Base-by-base conservation (phyloP, 2,888 invertebrate genomes). In the Stenodera caucasica region DNA sequence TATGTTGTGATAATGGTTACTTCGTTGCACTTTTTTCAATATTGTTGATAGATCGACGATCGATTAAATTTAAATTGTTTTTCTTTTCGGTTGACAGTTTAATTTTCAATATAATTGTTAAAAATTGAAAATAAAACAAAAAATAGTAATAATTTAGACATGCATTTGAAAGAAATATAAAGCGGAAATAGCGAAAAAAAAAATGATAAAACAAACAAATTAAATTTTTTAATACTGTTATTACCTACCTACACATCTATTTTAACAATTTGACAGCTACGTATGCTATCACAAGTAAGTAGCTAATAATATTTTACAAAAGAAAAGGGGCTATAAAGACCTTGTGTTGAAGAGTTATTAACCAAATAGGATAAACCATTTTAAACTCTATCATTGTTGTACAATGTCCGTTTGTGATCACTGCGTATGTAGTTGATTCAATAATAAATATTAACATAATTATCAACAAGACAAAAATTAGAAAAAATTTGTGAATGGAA, bases 281-380 rank as follows among this genome's bases (percentile, higher is more conserved):
- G 64, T 66, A 64, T 62, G 60, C 69, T 65, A 70, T 72, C 72
- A 70, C 67, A 70, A 68, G 72, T 73, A 72, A 73, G 72, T 71
- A 73, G 71, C 72, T 74, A 73, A 73, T 75, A 72, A 70, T 68
- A 68, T 71, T 72, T 68, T 72, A 74, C 73, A 75, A 74, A 45
- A 76, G 76, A 77, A 78, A 77, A 78, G 78, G 78, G 78, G 72
- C 73, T 75, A 71, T 75, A 77, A 78, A 77, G 77, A 77, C 76
- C 77, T 77, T 75, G 75, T 74, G 71, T 72, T 73, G 69, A 68
- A 45, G 73, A 68, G 70, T 70, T 73, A 75, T 78, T 77, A 77
- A 76, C 75, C 72, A 77, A 78, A 77, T 78, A 78, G 77, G 75
- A 76, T 77, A 76, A 77, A 76, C 71, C 72, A 71, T 75, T 76